Conservation (phyloP, 2,888 invertebrate genomes). For the Ethmia dodecea region DNA sequence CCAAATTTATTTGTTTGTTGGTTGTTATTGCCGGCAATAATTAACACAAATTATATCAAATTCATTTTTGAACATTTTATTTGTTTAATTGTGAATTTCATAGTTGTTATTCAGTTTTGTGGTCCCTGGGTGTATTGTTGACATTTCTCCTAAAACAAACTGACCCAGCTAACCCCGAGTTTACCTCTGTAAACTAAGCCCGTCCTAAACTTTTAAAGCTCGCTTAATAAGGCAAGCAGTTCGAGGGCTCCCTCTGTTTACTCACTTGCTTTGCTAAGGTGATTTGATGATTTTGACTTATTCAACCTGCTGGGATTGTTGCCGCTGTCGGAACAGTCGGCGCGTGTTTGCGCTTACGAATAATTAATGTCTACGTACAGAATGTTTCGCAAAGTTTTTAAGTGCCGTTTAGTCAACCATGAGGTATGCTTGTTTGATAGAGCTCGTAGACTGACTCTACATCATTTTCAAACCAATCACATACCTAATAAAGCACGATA, state of each 20-base stretch:
- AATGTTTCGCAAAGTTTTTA: too few species aligned
- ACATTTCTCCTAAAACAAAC: constrained; percentile 65
- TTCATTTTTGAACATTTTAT: background rate
- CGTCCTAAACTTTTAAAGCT: constrained; percentile 73
- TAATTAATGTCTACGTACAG: constrained; percentile 26
- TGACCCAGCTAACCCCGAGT: constrained; percentile 55
- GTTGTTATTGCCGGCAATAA: constrained; percentile 4
- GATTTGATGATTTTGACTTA: constrained; percentile 76
- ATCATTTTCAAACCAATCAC: too few species aligned
- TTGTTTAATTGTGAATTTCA: background rate
- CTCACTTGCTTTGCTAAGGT: constrained; percentile 66
- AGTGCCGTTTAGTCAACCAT: too few species aligned
- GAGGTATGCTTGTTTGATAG: too few species aligned
- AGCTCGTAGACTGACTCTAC: too few species aligned
- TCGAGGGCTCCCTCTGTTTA: constrained; percentile 70
- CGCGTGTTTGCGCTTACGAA: constrained; percentile 28
- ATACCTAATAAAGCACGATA: too few species aligned
- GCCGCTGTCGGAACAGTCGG: constrained; percentile 27
- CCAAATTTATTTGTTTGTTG: too few species aligned
- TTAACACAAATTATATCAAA: constrained; percentile 1
- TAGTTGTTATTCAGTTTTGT: background rate
- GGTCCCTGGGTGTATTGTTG: constrained; percentile 43
- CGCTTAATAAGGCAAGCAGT: constrained; percentile 73
- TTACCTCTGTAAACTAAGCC: constrained; percentile 69
- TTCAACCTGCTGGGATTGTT: constrained; percentile 57